These are phyloP conservation scores for Xylota sylvarum DNA, from an alignment of 2,888 invertebrate species.

Conservation along the genomic window DNA sequence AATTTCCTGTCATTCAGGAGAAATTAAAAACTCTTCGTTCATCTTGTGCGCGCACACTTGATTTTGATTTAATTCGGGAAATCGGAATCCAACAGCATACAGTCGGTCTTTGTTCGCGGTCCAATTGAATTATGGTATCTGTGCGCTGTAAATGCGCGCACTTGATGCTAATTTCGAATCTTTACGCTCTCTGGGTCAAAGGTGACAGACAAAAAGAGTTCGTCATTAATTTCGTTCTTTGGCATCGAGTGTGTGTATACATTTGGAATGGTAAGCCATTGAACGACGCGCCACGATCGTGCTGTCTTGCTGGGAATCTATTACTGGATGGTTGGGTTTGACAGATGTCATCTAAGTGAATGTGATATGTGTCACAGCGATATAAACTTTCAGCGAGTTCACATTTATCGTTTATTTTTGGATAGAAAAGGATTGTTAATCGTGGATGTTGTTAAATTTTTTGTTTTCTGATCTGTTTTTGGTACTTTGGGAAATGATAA, in stretches of 20 bases:
- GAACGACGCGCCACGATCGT: slow-evolving; percentile 48
- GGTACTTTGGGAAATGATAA: not conserved
- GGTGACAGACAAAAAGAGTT: slow-evolving; percentile 84
- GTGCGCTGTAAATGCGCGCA: slow-evolving; percentile 77
- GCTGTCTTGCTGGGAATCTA: slow-evolving; percentile 65
- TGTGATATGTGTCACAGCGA: slow-evolving; percentile 70
- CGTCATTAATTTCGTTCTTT: slow-evolving; percentile 80
- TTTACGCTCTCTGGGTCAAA: slow-evolving; percentile 81
- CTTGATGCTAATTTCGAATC: slow-evolving; percentile 77
- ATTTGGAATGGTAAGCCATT: slow-evolving; percentile 26
- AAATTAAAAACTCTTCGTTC: slow-evolving; percentile 71
- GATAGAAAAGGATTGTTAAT: slow-evolving; percentile 36
- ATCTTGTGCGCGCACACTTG: slow-evolving; percentile 52
- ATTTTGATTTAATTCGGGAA: slow-evolving; percentile 75
- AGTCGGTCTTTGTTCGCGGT: slow-evolving; percentile 82
- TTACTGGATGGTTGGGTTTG: slow-evolving; percentile 65
- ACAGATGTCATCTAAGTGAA: slow-evolving; percentile 74
- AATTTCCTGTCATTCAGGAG: slow-evolving; percentile 69
- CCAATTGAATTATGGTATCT: slow-evolving; percentile 83
- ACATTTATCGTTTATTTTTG: slow-evolving; percentile 60
- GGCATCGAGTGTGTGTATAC: slow-evolving; percentile 16
- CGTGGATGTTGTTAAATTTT: slow-evolving; percentile 13
- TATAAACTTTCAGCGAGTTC: slow-evolving; percentile 61
- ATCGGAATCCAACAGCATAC: slow-evolving; percentile 49
- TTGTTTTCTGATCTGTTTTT: not conserved